Conservation (phyloP, 2,797 vertebrate species). For the Melanotaenia maccullochi region DNA sequence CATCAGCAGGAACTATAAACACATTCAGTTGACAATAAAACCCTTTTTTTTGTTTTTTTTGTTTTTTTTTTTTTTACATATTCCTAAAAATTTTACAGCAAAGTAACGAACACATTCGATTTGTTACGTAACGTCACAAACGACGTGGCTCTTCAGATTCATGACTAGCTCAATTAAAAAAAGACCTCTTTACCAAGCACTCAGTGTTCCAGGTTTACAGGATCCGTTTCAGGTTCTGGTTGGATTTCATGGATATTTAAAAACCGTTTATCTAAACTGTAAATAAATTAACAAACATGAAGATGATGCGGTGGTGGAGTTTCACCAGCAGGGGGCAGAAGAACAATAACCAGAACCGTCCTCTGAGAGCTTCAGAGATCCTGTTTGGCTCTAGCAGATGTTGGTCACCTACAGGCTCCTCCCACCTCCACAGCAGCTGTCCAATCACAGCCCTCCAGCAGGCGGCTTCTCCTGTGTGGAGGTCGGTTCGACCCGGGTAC, state of each 20-base stretch:
- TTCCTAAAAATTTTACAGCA: constrained; percentile 30
- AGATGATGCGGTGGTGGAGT: not conserved
- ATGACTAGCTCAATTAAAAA: not conserved
- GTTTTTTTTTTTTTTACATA: constrained; percentile 21
- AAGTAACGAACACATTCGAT: constrained; percentile 22
- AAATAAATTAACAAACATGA: not conserved
- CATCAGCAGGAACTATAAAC: constrained; percentile 20
- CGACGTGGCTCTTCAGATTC: not conserved
- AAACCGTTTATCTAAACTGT: not conserved
- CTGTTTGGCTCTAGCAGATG: constrained; percentile 25
- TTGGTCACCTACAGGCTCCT: not conserved
- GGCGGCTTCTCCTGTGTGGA: constrained; percentile 20
- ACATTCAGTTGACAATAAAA: constrained; percentile 34
- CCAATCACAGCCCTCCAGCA: constrained; percentile 25
- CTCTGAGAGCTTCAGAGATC: not conserved
- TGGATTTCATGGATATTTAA: not conserved
- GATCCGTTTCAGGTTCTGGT: not conserved
- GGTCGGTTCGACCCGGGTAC: not conserved
- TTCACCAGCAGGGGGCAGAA: constrained; percentile 3
- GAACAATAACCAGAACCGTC: not conserved
- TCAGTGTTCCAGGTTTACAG: not conserved
- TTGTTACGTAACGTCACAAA: constrained; percentile 2
- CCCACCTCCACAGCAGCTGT: constrained; percentile 7
- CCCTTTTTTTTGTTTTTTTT: not conserved
- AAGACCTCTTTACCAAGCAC: not conserved